Evolutionary conservation across 2,888 invertebrate species (phyloP).

Genomic region (Lochmaea crataegi): DNA sequence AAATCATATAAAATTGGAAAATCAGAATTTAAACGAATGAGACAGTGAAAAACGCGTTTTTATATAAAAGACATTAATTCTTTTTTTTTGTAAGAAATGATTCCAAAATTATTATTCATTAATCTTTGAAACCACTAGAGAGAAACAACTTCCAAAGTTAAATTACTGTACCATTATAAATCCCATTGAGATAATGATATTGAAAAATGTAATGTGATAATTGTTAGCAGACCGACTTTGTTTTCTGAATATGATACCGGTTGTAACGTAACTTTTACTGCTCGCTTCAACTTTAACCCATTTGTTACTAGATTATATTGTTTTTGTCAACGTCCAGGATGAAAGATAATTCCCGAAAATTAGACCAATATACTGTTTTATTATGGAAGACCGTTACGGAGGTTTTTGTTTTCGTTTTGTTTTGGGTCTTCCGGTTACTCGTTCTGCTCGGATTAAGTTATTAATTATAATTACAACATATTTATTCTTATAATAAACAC

Average conservation of each 20-base stretch:
- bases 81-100: too few relatives aligned
- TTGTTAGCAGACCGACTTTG: background rate
- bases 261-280: background rate
- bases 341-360: background rate
- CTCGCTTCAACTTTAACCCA: background rate
- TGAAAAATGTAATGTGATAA: background rate
- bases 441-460: background rate
- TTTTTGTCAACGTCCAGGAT: background rate
- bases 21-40: too few relatives aligned
- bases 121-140: too few relatives aligned
- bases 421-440: background rate
- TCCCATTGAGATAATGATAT: background rate
- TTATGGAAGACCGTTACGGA: background rate
- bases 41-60: too few relatives aligned
- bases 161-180: background rate
- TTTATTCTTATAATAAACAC: background rate
- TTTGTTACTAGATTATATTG: background rate
- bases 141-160: too few relatives aligned
- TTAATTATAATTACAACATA: background rate
- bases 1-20: too few relatives aligned
- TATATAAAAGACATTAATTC: too few relatives aligned
- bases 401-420: background rate
- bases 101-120: too few relatives aligned
- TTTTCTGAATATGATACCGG: slow-evolving; percentile 2
- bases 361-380: background rate